Conservation (phyloP, 2,888 invertebrate genomes). For the Drosophila pseudotakahashii region DNA sequence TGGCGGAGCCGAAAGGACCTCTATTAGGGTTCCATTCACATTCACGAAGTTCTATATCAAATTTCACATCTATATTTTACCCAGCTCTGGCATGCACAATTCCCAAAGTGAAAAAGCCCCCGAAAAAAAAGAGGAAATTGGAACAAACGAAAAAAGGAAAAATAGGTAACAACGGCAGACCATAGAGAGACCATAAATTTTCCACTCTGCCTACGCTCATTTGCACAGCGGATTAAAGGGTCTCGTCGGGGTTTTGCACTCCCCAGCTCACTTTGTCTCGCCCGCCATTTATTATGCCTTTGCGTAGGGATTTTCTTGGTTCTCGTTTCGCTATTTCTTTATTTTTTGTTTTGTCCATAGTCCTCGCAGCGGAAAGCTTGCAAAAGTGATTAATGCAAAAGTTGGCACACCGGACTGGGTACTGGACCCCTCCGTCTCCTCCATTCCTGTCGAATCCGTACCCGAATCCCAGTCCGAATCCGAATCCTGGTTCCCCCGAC, state of each 20-base stretch:
- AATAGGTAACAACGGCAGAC: conserved; percentile 28
- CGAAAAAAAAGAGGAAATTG: conserved; percentile 14
- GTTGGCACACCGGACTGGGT: conserved; percentile 46
- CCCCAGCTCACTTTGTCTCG: conserved; percentile 18
- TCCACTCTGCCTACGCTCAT: conserved; percentile 58
- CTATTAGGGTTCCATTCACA: conserved; percentile 31
- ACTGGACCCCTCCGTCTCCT: conserved; percentile 8
- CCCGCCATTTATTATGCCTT: conserved; percentile 62
- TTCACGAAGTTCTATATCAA: conserved; percentile 40
- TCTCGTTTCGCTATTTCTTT: conserved; percentile 46
- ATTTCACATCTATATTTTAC: conserved; percentile 55
- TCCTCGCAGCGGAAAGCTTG: conserved; percentile 63
- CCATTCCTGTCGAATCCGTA: conserved; percentile 44
- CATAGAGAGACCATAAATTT: conserved; percentile 69
- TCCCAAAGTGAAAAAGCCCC: conserved; percentile 42
- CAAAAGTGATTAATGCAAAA: conserved; percentile 79
- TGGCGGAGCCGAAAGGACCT: conserved; percentile 21
- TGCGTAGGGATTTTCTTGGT: conserved; percentile 66
- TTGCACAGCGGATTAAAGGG: conserved; percentile 77
- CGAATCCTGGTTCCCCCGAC: conserved; percentile 2
- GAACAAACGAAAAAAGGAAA: conserved; percentile 12
- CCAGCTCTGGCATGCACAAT: conserved; percentile 30
- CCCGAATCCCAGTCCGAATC: not conserved
- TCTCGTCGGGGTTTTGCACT: conserved; percentile 74
- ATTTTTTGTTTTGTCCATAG: conserved; percentile 27